Percentiles rank a stretch among this genome's conserved stretches.
These are phyloP conservation scores for Mus caroli DNA, from an alignment of 2,797 vertebrate species.

Conservation along the genomic window DNA sequence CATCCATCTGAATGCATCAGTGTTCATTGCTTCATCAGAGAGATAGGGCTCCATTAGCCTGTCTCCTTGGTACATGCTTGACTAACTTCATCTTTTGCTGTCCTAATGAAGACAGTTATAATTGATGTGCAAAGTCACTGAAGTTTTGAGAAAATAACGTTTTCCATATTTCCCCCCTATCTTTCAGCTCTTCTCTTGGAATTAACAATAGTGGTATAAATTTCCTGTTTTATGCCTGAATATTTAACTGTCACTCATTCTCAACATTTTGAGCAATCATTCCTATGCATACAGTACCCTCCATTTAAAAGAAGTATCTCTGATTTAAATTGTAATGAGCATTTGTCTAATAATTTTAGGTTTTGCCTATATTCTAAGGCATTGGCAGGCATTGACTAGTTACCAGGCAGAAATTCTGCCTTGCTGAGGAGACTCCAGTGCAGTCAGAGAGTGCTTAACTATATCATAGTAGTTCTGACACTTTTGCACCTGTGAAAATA, in stretches of 20 bases:
- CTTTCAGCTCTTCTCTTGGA: not conserved
- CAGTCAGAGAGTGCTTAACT: too few relatives aligned
- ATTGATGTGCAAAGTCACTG: not conserved
- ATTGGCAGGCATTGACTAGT: not conserved
- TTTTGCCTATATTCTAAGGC: not conserved
- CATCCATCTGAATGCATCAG: not conserved
- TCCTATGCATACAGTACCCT: not conserved
- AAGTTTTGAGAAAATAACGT: not conserved
- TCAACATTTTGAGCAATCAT: not conserved
- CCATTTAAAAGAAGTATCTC: not conserved
- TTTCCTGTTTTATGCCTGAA: not conserved
- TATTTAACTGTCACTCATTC: not conserved
- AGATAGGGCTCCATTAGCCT: not conserved
- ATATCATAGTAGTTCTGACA: not conserved
- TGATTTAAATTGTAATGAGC: not conserved
- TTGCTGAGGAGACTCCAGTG: not conserved
- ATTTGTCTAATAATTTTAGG: not conserved
- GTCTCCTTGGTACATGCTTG: not conserved
- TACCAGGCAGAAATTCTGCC: not conserved
- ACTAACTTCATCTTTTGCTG: not conserved
- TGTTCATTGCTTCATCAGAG: not conserved
- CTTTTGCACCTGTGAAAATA: not conserved
- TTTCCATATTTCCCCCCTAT: not conserved
- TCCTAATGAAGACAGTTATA: too few relatives aligned
- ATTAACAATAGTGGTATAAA: not conserved